Evolutionary conservation across 2,888 invertebrate genomes (phyloP).

Genomic region (Hyposoter dolosus): DNA sequence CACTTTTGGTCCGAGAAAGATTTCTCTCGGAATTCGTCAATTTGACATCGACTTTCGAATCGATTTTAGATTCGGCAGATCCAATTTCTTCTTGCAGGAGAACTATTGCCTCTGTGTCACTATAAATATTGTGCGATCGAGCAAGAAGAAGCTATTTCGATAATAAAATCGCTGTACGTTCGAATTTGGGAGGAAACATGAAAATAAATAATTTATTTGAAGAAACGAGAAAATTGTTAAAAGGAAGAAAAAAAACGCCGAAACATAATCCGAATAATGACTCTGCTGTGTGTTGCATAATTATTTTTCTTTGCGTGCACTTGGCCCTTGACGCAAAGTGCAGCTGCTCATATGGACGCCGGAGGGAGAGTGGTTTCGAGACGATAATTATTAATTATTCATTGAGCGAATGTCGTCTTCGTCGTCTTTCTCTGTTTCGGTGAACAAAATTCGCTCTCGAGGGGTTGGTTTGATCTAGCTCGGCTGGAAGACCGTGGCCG

Average conservation of each 20-base stretch:
- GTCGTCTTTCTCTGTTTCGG: not conserved
- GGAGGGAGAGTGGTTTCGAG: slow-evolving; percentile 56
- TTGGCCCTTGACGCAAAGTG: slow-evolving; percentile 59
- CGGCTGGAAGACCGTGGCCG: slow-evolving; percentile 46
- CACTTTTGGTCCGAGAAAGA: slow-evolving; percentile 18
- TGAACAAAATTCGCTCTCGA: slow-evolving; percentile 38
- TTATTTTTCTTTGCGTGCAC: slow-evolving; percentile 32
- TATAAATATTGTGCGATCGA: slow-evolving; percentile 12
- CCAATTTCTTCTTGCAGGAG: not conserved
- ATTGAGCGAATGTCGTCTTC: slow-evolving; percentile 37
- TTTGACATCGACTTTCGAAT: slow-evolving; percentile 60
- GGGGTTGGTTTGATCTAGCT: slow-evolving; percentile 7
- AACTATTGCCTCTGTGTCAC: not conserved
- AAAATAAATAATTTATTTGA: not conserved
- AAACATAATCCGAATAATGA: not conserved
- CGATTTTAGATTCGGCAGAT: slow-evolving; percentile 15
- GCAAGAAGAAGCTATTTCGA: not conserved
- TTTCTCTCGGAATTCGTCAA: slow-evolving; percentile 51
- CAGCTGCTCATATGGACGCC: slow-evolving; percentile 70
- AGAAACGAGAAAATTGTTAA: not conserved
- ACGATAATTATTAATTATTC: slow-evolving; percentile 78
- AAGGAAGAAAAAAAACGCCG: not conserved
- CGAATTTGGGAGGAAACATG: not conserved
- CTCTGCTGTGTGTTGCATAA: not conserved
- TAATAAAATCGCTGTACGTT: not conserved